These are phyloP conservation scores for Miltochrista miniata DNA, from an alignment of 2,888 invertebrate species.

Conservation along the genomic window DNA sequence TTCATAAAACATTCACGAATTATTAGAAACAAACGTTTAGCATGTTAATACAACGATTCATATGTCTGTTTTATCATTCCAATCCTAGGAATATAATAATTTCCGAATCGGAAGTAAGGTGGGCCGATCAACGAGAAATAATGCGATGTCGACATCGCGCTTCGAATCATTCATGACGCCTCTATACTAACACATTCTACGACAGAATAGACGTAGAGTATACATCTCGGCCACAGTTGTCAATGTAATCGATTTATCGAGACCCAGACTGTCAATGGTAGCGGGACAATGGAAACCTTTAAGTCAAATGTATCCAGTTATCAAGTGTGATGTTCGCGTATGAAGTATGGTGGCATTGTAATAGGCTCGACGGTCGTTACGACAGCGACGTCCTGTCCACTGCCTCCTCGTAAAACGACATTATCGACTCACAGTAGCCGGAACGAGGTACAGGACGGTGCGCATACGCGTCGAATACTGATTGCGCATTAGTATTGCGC, in stretches of 20 bases:
- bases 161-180: slow-evolving; percentile 74
- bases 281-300: slow-evolving; percentile 56
- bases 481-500: slow-evolving; percentile 81
- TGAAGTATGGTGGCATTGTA: slow-evolving; percentile 79
- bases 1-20: slow-evolving; percentile 64
- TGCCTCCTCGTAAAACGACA: slow-evolving; percentile 82
- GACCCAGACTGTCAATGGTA: slow-evolving; percentile 64
- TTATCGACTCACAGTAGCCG: slow-evolving; percentile 83
- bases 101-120: slow-evolving; percentile 84
- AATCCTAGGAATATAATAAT: slow-evolving; percentile 76
- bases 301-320: slow-evolving; percentile 50
- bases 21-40: slow-evolving; percentile 60
- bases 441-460: slow-evolving; percentile 83
- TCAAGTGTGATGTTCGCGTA: slow-evolving; percentile 64
- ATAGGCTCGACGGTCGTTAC: slow-evolving; percentile 79
- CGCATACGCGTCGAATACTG: slow-evolving; percentile 77
- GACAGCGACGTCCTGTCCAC: slow-evolving; percentile 83
- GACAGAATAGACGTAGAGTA: slow-evolving; percentile 27
- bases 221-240: slow-evolving; percentile 63
- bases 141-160: slow-evolving; percentile 77
- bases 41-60: slow-evolving; percentile 64
- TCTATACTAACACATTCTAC: slow-evolving; percentile 44
- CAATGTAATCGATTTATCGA: slow-evolving; percentile 45
- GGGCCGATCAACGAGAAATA: slow-evolving; percentile 76
- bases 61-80: slow-evolving; percentile 66